Conservation (phyloP, 1,140 invertebrate genomes). For the Solen grandis region DNA sequence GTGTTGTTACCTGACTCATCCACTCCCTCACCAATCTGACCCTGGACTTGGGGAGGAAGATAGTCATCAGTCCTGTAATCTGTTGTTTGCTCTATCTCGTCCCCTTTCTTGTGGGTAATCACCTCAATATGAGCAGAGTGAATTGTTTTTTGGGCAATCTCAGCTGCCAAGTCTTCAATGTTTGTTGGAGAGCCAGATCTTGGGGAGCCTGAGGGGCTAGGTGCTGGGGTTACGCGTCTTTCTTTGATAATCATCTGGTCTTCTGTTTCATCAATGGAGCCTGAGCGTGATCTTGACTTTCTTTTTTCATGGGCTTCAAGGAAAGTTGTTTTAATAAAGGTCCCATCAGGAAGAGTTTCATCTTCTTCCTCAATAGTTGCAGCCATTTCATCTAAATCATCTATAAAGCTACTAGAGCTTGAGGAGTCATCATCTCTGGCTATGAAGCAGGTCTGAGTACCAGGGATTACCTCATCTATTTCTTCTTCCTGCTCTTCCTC, state of each 20-base stretch:
- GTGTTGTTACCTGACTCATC: too few species aligned
- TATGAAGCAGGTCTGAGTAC: slow-evolving; percentile 72
- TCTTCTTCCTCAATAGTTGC: slow-evolving; percentile 66
- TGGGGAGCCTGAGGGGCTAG: slow-evolving; percentile 43
- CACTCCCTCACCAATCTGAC: too few species aligned
- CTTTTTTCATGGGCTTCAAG: slow-evolving; percentile 59
- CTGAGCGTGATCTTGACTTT: slow-evolving; percentile 59
- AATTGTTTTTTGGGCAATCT: slow-evolving; percentile 55
- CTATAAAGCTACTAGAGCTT: slow-evolving; percentile 38
- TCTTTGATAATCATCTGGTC: slow-evolving; percentile 47
- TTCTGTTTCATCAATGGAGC: slow-evolving; percentile 58
- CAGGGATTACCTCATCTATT: slow-evolving; percentile 75
- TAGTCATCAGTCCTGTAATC: slow-evolving; percentile 31
- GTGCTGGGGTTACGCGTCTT: slow-evolving; percentile 59
- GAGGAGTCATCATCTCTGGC: slow-evolving; percentile 37
- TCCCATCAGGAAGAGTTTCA: slow-evolving; percentile 73
- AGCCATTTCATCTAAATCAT: slow-evolving; percentile 62
- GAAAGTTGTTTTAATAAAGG: slow-evolving; percentile 65
- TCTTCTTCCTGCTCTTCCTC: slow-evolving; percentile 63
- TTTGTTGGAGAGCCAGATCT: slow-evolving; percentile 47
- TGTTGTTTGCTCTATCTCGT: slow-evolving; percentile 52
- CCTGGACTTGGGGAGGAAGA: slow-evolving; percentile 6
- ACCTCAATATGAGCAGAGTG: slow-evolving; percentile 56
- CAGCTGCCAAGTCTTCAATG: slow-evolving; percentile 43
- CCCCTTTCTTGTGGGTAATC: slow-evolving; percentile 23